Evolutionary conservation across 2,888 invertebrate species (phyloP), one percentile per base, ranked within the genome.

Genomic region (Pollenia griseotomentosa): DNA sequence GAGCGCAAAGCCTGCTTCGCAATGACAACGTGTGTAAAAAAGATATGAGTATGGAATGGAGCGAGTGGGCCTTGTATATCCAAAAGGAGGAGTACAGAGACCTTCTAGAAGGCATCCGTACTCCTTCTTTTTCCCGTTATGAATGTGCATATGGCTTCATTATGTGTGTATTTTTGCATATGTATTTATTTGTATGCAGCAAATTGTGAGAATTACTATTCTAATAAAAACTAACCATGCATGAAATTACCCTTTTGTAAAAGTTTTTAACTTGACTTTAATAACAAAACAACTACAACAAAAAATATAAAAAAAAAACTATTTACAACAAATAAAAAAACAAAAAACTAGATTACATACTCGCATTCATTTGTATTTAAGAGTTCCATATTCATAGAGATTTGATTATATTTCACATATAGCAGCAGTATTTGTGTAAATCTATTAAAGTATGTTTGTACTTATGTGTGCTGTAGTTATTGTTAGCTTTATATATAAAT

Each of bases 181-280:
- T 68, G 66, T 78, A 74, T 84, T 68, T 70, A 80, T 80, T 70
- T 74, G 74, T 75, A 70, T 84, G 74, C 61, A 78, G 84, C 81
- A 87, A 86, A 87, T 83, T 87, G 81, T 84, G 77, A 78, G 86
- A 87, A 83, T 84, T 87, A 82, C 87, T 84, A 79, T 87, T 87
- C 87, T 84, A 87, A 87, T 87, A 84, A 87, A 87, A 87, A 78
- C 87, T 79, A 87, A 87, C 87, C 87, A 87, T 87, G 87, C 84
- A 84, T 87, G 84, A 84, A 87, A 87, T 87, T 84, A 87, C 87
- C 81, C 87, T 84, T 87, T 87, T 87, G 87, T 84, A 78, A 74
- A 84, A 87, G 55, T 84, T 87, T 87, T 84, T 87, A 84, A 87
- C 87, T 87, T 84, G 78, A 61, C 68, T 85, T 85, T 80, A 85